Conservation (phyloP, 2,113 vertebrate genomes). For the Solenodon paradoxus region DNA sequence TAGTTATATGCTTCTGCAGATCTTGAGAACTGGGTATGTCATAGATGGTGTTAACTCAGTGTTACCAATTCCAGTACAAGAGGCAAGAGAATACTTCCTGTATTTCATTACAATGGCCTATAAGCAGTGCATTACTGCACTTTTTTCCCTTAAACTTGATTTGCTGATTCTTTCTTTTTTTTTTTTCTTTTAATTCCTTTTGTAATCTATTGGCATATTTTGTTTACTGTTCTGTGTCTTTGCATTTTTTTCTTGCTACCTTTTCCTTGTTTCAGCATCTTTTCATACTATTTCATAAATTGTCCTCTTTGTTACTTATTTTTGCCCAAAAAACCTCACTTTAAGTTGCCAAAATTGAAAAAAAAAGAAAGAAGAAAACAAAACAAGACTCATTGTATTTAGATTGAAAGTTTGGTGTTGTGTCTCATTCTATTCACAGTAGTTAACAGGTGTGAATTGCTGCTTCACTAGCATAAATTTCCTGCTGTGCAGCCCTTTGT, state of each 20-base stretch:
- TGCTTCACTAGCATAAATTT: slow-evolving; percentile 71
- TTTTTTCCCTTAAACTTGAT: background rate
- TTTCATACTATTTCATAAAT: slow-evolving; percentile 44
- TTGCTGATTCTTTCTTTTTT: background rate
- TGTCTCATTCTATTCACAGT: slow-evolving; percentile 70
- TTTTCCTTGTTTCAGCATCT: background rate
- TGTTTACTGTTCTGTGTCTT: background rate
- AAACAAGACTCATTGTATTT: slow-evolving; percentile 41
- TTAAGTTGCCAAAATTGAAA: slow-evolving; percentile 30
- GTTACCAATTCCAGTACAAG: background rate
- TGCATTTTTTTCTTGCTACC: background rate
- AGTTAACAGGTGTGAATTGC: slow-evolving; percentile 80
- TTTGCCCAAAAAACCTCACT: slow-evolving; percentile 22
- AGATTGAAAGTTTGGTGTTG: slow-evolving; percentile 52
- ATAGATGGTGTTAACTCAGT: background rate
- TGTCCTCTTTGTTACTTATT: slow-evolving; percentile 74
- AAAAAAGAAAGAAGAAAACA: slow-evolving; percentile 18
- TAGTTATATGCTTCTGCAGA: background rate
- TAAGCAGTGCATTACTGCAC: background rate
- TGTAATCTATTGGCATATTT: background rate
- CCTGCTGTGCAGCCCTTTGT: slow-evolving; percentile 68
- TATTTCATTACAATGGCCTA: background rate
- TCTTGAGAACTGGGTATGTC: background rate
- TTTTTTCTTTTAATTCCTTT: background rate
- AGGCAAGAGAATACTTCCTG: background rate